Evolutionary conservation across 2,888 invertebrate species (phyloP).

Genomic region (Xylocampa areola): DNA sequence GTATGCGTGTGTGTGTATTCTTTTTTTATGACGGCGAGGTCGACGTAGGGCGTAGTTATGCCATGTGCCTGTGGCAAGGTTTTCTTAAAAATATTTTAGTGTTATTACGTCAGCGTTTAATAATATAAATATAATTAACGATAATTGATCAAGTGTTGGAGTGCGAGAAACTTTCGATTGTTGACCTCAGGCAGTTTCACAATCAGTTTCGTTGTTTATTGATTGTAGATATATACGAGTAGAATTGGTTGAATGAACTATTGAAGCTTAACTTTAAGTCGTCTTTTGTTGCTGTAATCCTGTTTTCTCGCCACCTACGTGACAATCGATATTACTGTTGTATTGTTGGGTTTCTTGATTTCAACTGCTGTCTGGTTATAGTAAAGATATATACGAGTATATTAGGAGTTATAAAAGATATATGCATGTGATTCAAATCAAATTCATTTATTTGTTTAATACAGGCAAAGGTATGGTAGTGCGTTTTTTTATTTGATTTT

Average conservation of each 20-base stretch:
- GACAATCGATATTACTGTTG: slow-evolving; percentile 4
- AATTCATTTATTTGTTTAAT: too few species aligned
- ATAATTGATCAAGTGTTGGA: slow-evolving; percentile 13
- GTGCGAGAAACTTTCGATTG: not conserved
- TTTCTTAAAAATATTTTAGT: slow-evolving; percentile 8
- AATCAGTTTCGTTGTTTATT: slow-evolving; percentile 8
- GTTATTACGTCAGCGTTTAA: not conserved
- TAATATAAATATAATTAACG: slow-evolving; percentile 13
- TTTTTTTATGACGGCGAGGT: slow-evolving; percentile 18
- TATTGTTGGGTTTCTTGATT: slow-evolving; percentile 1
- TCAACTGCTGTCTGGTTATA: slow-evolving; percentile 11
- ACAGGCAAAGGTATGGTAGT: too few species aligned
- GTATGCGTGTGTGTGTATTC: slow-evolving; percentile 15
- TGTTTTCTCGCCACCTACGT: slow-evolving; percentile 5
- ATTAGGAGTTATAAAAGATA: too few species aligned
- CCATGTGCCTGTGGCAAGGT: slow-evolving; percentile 42
- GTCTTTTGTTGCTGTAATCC: slow-evolving; percentile 41
- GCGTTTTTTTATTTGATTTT: too few species aligned
- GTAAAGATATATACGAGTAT: too few species aligned
- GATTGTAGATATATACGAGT: slow-evolving; percentile 7
- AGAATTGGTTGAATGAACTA: slow-evolving; percentile 24
- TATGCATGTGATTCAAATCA: too few species aligned
- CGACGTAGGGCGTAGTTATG: slow-evolving; percentile 32
- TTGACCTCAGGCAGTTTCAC: slow-evolving; percentile 18
- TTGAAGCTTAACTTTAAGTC: slow-evolving; percentile 12